Evolutionary conservation across 2,797 vertebrate genomes (phyloP).

Genomic region (Mormyrops boulengeri): DNA sequence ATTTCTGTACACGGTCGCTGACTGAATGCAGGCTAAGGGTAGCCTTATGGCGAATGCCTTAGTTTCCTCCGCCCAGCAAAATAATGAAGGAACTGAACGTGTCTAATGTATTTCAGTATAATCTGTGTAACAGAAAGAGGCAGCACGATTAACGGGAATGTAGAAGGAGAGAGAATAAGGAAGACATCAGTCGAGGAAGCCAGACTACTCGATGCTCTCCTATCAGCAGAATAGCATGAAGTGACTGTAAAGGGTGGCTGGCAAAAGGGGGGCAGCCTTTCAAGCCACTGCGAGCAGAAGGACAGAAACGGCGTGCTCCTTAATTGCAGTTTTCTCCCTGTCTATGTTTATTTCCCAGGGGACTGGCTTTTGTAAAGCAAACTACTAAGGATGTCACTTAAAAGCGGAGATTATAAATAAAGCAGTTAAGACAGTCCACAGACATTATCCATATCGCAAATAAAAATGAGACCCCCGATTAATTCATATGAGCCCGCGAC

Average conservation of each 20-base stretch:
- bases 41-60: neutral
- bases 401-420: neutral
- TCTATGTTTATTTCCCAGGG: neutral
- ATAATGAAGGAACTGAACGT: neutral
- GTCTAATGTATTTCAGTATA: constrained; percentile 1
- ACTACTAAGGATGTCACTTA: neutral
- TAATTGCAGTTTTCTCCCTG: neutral
- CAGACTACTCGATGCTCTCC: constrained; percentile 13
- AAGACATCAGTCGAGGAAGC: neutral
- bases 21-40: neutral
- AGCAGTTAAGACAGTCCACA: neutral
- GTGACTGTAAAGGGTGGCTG: constrained; percentile 10
- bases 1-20: neutral
- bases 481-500: neutral
- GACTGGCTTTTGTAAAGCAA: neutral
- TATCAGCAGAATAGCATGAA: constrained; percentile 13
- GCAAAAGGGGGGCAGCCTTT: neutral
- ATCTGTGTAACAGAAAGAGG: neutral
- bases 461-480: neutral
- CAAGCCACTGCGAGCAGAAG: neutral
- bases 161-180: neutral
- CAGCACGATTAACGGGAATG: neutral
- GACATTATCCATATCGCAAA: neutral
- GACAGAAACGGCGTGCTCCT: neutral
- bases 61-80: neutral